These are phyloP conservation scores for Tenualosa ilisha DNA, from an alignment of 2,797 vertebrate genomes.

Conservation along the genomic window DNA sequence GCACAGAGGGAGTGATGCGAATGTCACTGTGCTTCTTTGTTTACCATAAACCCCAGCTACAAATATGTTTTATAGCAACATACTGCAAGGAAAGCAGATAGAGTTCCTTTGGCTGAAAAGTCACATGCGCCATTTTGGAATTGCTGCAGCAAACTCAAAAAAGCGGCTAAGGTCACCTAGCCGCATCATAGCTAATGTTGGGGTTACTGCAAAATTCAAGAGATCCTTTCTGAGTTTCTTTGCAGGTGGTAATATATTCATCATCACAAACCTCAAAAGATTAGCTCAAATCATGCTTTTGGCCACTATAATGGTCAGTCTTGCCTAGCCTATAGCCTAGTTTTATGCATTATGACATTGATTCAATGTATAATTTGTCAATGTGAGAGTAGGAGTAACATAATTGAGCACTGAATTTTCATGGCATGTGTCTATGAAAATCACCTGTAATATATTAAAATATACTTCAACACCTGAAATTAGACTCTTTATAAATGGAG, in stretches of 20 bases:
- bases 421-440: not conserved
- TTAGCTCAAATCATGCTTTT: not conserved
- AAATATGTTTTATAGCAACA: not conserved
- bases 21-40: not conserved
- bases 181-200: not conserved
- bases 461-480: not conserved
- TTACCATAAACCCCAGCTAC: not conserved
- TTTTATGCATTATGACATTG: no score
- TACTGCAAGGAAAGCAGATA: not conserved
- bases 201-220: not conserved
- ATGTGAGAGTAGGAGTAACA: not conserved
- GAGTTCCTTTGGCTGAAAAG: not conserved
- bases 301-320: not conserved
- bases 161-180: not conserved
- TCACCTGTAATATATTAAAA: not conserved
- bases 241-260: not conserved
- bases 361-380: not conserved
- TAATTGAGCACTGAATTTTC: not conserved
- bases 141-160: not conserved
- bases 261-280: not conserved
- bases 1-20: not conserved
- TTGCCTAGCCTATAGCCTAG: not conserved
- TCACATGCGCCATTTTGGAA: not conserved
- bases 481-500: not conserved
- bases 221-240: not conserved